Evolutionary conservation across 2,797 vertebrate species (phyloP), one percentile per base, ranked within the genome.

Genomic region (Epinephelus malabaricus): DNA sequence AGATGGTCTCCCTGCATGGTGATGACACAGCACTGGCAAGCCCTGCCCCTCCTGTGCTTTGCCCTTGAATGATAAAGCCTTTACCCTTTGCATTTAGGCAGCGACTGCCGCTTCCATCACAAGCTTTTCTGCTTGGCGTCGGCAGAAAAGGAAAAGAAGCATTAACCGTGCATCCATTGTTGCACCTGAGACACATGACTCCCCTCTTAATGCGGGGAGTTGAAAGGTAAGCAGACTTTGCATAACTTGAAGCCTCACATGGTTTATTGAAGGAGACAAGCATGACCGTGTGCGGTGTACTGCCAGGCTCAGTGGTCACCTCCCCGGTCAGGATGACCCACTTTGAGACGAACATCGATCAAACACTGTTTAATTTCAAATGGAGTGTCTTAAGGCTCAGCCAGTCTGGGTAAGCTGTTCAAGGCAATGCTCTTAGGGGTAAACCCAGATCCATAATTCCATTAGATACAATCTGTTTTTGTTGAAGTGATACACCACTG

Each of bases 1-100:
- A 93, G 93, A 93, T 90, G 90, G 91, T 84, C 90, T 92, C 86
- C 79, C 92, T 88, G 86, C 89, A 80, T 87, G 91, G 90, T 82
- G 88, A 88, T 91, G 92, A 92, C 84, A 73, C 86, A 84, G 86
- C 89, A 77, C n/a, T 88, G 86, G 86, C 88, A 78, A 69, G 78
- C 47, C 38, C 49, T 40, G 75, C 54, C 64, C 77, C 80, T 85
- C 58, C 78, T 68, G 76, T 69, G 86, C 76, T 78, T 64, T 80
- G 87, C 76, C 91, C 90, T 92, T 92, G 81, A 86, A 89, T 63
- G 46, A 76, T 53, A 77, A 82, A 83, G 40, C 58, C n/a, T 73
- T 83, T 65, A 43, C 59, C 53, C 51, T 65, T 64, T 64, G 61
- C 49, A 56, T 76, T 76, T 56, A 62, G 43, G 45, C 51, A 45